Conservation (phyloP, 2,888 invertebrate genomes). For the Stegophylla sp. region DNA sequence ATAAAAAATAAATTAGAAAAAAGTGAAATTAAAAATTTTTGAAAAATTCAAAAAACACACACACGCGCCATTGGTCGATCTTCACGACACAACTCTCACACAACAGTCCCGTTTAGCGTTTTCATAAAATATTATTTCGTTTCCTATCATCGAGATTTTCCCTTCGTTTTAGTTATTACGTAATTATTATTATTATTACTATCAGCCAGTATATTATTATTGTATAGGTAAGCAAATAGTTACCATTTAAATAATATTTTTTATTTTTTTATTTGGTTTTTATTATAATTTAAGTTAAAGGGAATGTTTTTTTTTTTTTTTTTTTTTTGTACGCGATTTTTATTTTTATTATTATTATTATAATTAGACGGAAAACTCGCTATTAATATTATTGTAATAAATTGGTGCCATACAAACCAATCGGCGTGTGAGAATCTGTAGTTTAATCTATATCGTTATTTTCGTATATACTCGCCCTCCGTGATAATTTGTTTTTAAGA, state of each 20-base stretch:
- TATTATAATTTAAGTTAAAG: too few relatives aligned
- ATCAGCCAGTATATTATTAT: too few relatives aligned
- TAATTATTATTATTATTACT: constrained; percentile 19
- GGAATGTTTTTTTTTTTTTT: constrained; percentile 32
- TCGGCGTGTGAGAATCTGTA: neutral
- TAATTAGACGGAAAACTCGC: neutral
- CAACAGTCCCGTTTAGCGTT: constrained; percentile 10
- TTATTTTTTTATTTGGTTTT: constrained; percentile 51
- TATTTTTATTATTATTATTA: constrained; percentile 7
- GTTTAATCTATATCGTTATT: neutral
- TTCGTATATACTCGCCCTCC: too few relatives aligned
- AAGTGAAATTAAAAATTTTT: neutral
- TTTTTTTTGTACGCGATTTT: constrained; percentile 4
- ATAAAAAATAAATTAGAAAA: too few relatives aligned
- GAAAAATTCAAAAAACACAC: too few relatives aligned
- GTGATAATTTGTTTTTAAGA: too few relatives aligned
- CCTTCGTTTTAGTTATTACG: neutral
- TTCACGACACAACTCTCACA: too few relatives aligned
- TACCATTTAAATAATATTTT: constrained; percentile 58
- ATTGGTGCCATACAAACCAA: neutral
- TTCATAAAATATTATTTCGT: neutral
- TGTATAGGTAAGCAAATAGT: constrained; percentile 56
- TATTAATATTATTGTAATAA: neutral
- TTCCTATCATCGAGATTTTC: neutral
- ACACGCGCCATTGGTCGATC: too few relatives aligned